These are phyloP conservation scores for Anguilla marmorata DNA, from an alignment of 2,797 vertebrate genomes.

Conservation along the genomic window DNA sequence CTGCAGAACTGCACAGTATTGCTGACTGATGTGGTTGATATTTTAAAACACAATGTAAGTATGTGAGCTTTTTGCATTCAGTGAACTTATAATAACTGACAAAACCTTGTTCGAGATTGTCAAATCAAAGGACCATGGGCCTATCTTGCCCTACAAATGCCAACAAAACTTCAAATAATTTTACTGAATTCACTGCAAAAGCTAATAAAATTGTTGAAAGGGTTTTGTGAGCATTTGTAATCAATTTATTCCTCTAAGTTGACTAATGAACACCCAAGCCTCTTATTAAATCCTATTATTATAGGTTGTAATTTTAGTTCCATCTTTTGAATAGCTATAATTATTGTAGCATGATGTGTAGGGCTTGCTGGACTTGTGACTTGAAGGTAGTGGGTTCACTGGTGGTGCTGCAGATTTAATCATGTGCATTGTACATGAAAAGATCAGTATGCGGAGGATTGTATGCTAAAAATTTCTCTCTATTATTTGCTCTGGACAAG, in stretches of 20 bases:
- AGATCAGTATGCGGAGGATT: not conserved
- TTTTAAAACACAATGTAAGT: not conserved
- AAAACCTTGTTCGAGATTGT: not conserved
- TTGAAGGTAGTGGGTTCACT: not conserved
- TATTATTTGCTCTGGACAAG: not conserved
- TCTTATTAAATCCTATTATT: not conserved
- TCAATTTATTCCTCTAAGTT: not conserved
- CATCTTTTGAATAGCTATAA: not conserved
- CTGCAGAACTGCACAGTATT: not conserved
- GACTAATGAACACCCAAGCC: not conserved
- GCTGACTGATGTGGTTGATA: not conserved
- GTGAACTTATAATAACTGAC: not conserved
- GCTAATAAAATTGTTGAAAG: not conserved
- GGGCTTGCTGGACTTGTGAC: not conserved
- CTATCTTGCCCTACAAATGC: not conserved
- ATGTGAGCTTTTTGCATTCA: not conserved
- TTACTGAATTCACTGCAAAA: not conserved
- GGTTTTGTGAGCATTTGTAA: not conserved
- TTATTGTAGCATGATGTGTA: not conserved
- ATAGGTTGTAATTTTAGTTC: not conserved
- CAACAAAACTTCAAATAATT: not conserved
- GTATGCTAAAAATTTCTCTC: not conserved
- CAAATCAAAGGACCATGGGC: not conserved
- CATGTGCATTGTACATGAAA: not conserved
- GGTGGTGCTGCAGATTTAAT: not conserved